phyloP scores from a whole-genome alignment of 2,888 invertebrate species.

The Acrobasis repandana region DNA sequence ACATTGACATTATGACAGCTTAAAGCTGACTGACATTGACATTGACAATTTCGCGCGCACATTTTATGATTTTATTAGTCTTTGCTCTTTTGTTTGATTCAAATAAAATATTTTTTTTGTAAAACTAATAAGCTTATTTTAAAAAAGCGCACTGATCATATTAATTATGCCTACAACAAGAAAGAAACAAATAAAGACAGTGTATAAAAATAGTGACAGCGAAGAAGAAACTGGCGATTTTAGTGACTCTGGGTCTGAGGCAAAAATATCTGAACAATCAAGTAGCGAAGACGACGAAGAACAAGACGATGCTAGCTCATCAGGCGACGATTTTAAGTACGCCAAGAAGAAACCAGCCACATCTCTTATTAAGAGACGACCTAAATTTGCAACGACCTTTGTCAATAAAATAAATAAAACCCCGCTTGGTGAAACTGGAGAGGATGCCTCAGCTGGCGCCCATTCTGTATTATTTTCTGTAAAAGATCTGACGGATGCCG shows the following conservation, averaged over 20 bases:
- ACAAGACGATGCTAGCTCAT: constrained; percentile 46
- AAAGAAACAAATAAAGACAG: constrained; percentile 69
- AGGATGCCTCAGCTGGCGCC: constrained; percentile 37
- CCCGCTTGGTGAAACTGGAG: constrained; percentile 37
- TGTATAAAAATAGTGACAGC: constrained; percentile 69
- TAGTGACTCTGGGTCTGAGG: constrained; percentile 79
- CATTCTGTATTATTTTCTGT: constrained; percentile 52
- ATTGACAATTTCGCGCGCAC: constrained; percentile 11
- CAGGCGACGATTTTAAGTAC: constrained; percentile 58
- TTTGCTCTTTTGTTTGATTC: too few relatives aligned
- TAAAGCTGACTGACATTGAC: background rate
- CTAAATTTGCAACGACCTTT: constrained; percentile 55
- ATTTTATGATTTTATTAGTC: too few relatives aligned
- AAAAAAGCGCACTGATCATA: background rate
- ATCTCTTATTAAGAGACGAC: constrained; percentile 35
- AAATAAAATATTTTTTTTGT: too few relatives aligned
- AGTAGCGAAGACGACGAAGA: constrained; percentile 61
- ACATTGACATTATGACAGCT: background rate
- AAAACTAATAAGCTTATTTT: too few relatives aligned
- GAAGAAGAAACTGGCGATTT: constrained; percentile 67
- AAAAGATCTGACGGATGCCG: constrained; percentile 72
- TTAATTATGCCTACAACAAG: constrained; percentile 64
- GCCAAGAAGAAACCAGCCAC: constrained; percentile 31
- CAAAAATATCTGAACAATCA: constrained; percentile 61
- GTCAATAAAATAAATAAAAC: constrained; percentile 59